Conservation (phyloP, 2,797 vertebrate genomes). For the Enteromius trimaculatus region DNA sequence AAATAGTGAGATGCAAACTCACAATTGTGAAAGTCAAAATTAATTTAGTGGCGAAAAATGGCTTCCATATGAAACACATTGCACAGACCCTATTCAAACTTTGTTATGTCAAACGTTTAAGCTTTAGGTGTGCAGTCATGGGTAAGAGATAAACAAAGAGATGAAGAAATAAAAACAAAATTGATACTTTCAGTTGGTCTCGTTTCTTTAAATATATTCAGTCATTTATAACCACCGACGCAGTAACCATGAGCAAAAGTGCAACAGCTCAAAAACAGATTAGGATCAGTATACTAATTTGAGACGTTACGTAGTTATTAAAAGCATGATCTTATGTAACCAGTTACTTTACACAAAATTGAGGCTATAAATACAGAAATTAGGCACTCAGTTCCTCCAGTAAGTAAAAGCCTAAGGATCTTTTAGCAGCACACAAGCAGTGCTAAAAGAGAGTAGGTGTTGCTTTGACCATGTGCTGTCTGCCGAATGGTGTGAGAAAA, state of each 20-base stretch:
- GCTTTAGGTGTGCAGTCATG: background rate
- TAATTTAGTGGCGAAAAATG: too few relatives aligned
- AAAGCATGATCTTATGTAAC: background rate
- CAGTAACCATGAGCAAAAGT: background rate
- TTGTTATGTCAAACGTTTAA: background rate
- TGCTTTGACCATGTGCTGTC: constrained; percentile 13
- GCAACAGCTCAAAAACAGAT: background rate
- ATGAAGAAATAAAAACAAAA: background rate
- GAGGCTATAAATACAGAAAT: background rate
- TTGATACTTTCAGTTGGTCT: background rate
- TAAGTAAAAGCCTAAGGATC: background rate
- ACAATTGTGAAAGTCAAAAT: too few relatives aligned
- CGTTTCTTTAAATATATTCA: background rate
- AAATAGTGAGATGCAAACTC: too few relatives aligned
- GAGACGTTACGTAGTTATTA: background rate
- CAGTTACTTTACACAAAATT: background rate
- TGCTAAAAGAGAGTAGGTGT: constrained; percentile 12
- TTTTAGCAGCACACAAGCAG: background rate
- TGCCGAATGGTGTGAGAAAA: background rate
- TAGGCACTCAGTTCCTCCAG: background rate
- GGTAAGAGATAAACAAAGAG: background rate
- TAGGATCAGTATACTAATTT: background rate
- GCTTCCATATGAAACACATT: background rate
- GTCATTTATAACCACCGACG: background rate
- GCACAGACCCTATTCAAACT: background rate